Evolutionary conservation across 1,140 invertebrate species (phyloP), one percentile per base, ranked within the genome.

Genomic region (Chelonus insularis): DNA sequence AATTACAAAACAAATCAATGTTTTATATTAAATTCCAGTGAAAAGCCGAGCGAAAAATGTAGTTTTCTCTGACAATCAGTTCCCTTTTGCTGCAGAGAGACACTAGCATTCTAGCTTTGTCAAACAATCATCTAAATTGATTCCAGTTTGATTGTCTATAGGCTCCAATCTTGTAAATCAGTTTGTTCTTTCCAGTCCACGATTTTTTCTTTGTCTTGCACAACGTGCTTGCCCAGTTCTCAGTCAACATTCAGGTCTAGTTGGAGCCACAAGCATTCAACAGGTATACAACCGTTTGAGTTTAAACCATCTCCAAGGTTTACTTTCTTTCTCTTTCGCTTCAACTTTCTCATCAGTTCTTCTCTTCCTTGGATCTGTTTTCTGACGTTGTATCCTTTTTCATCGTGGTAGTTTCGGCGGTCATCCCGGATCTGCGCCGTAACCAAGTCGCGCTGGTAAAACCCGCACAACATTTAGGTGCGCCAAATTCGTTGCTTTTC

Each of bases 261-360:
- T 25, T 2, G n/a, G 39, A 48, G 45, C 48, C 25, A 39, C 55
- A 52, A 29, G 21, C 58, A 65, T 65, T 65, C 63, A 65, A 65
- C 63, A 65, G 63, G 63, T 65, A 61, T 37, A 61, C 50, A 55
- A 55, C 14, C 51, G 51, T 55, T 29, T 29, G 39, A 61, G 58
- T 59, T 57, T 58, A 57, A 58, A 62, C 25, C 51, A 36, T 51
- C 47, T 57, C 25, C 21, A 25, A 29, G 12, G 45, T 57, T 45
- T 41, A 32, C n/a, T 39, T 56, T 39, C 36, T 18, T 45, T 18
- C 8, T 45, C 43, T 45, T 45, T 9, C 6, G 43, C 18, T 45
- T 16, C 43, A 16, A 12, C 8, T 37, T n/a, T 37, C 12, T 37
- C 36, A 12, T 37, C 11, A 3, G 36, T 12, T 9, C 12, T 37